Conservation (phyloP, 2,113 vertebrate species). For the Phylloscopus trochiloides region DNA sequence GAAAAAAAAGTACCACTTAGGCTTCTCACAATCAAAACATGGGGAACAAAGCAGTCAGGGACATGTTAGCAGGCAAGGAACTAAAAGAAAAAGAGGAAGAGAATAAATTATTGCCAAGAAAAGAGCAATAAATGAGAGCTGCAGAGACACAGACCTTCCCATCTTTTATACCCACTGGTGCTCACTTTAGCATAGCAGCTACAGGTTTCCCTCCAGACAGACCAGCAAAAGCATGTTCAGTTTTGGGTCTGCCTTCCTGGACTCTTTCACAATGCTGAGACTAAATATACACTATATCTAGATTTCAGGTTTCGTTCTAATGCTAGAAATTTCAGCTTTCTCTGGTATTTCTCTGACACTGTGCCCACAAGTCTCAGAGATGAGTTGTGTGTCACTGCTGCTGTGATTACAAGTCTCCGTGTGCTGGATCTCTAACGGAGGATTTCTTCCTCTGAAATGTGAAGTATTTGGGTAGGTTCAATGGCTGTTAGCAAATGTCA, state of each 20-base stretch:
- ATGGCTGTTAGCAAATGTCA: background rate
- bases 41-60: background rate
- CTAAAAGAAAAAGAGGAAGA: background rate
- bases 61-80: background rate
- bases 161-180: background rate
- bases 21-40: background rate
- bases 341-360: background rate
- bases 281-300: background rate
- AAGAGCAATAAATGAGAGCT: background rate
- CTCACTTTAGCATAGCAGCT: background rate
- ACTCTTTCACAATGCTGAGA: background rate
- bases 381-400: rapidly evolving
- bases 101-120: background rate
- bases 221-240: rapidly evolving
- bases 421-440: background rate
- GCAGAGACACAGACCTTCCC: background rate
- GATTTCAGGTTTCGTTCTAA: background rate
- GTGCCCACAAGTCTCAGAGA: background rate
- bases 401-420: background rate
- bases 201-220: background rate
- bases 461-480: background rate
- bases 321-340: background rate
- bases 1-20: background rate
- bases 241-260: background rate
- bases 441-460: background rate